A percentile compares a stretch with the other conserved stretches of the same genome.
phyloP scores from a whole-genome alignment of 2,888 invertebrate species.

The Catocala sponsa region DNA sequence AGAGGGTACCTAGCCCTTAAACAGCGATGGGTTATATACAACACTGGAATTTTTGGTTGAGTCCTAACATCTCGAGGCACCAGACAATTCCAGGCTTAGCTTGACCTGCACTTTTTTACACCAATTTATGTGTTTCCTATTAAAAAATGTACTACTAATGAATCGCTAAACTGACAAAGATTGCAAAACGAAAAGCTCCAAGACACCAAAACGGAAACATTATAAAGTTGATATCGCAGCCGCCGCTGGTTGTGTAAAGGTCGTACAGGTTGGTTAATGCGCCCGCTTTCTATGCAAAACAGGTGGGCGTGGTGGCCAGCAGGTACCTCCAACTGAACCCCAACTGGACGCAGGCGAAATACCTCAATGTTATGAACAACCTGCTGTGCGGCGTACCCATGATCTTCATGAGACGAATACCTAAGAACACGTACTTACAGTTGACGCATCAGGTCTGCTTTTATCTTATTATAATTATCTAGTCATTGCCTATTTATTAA shows the following conservation, averaged over 20 bases:
- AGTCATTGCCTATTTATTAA: no score
- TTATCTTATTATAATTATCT: background rate
- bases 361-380: slow-evolving; percentile 81
- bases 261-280: slow-evolving; percentile 6
- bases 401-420: slow-evolving; percentile 71
- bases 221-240: background rate
- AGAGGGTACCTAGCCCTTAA: no score
- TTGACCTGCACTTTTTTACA: no score
- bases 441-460: slow-evolving; percentile 72
- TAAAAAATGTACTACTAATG: no score
- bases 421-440: slow-evolving; percentile 69
- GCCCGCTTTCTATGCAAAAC: slow-evolving; percentile 14
- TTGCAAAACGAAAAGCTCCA: no score
- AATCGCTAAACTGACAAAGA: no score
- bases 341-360: slow-evolving; percentile 66
- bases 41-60: no score
- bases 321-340: slow-evolving; percentile 69
- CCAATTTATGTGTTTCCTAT: no score
- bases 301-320: slow-evolving; percentile 79
- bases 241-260: slow-evolving; percentile 1
- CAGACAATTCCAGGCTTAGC: no score
- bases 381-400: slow-evolving; percentile 80
- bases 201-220: background rate
- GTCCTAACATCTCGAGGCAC: no score
- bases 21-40: no score